phyloP scores from a whole-genome alignment of 2,113 vertebrate species.

The Mus spicilegus region DNA sequence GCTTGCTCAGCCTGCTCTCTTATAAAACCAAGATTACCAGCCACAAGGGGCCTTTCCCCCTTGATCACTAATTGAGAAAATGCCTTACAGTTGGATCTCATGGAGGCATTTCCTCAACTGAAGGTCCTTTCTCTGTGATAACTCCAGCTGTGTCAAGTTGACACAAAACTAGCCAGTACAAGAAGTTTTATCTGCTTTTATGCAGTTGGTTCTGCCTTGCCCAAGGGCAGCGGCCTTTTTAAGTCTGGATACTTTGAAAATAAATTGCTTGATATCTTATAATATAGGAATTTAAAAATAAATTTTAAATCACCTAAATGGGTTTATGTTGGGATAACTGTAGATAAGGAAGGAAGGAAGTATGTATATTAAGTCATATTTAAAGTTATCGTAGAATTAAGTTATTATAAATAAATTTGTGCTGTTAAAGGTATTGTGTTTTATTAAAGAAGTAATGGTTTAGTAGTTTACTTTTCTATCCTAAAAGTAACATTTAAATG shows the following conservation, averaged over 20 bases:
- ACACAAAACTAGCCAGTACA: no score
- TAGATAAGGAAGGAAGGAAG: slow-evolving; percentile 19
- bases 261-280: background rate
- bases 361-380: background rate
- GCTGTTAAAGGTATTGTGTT: background rate
- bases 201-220: background rate
- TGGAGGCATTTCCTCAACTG: no score
- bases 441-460: slow-evolving; percentile 11
- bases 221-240: background rate
- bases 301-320: background rate
- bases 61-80: no score
- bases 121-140: no score
- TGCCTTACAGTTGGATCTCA: no score
- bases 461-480: slow-evolving; percentile 5
- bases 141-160: no score
- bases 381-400: slow-evolving; percentile 28
- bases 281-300: background rate
- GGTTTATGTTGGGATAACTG: background rate
- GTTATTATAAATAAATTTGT: slow-evolving; percentile 51
- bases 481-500: slow-evolving; percentile 18
- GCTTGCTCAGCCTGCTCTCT: no score
- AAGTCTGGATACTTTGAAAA: background rate
- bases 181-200: background rate
- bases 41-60: no score
- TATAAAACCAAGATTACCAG: no score